phyloP scores from a whole-genome alignment of 35 echinoderm and acorn worm species.

The Diadema setosum region DNA sequence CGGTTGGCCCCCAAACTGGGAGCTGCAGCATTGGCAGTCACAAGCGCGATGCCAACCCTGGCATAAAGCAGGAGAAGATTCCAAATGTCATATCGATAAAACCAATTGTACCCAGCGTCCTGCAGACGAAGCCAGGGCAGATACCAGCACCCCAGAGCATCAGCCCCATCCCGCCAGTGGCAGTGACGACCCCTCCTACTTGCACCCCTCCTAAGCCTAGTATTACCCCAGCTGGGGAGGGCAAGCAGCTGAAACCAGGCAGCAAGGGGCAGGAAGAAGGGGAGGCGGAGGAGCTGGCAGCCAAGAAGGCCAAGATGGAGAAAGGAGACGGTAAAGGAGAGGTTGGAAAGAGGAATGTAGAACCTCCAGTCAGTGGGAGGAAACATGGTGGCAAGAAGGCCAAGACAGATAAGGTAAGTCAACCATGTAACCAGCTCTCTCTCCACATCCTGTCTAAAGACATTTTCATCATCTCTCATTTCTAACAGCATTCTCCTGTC shows the following conservation, averaged over 20 bases:
- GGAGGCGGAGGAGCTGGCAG: not conserved
- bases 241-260: not conserved
- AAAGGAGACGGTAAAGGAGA: slow-evolving; percentile 5
- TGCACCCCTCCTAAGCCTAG: not conserved
- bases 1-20: not conserved
- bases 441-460: not conserved
- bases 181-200: not conserved
- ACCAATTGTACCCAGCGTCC: not conserved
- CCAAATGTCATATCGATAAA: not conserved
- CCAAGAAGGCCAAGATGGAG: not conserved
- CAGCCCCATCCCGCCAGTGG: not conserved
- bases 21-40: not conserved
- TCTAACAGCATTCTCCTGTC: not conserved
- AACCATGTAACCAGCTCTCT: not conserved
- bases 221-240: not conserved
- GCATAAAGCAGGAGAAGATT: not conserved
- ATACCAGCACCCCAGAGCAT: not conserved
- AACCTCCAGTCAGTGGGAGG: not conserved
- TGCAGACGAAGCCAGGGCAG: not conserved
- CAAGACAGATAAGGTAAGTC: slow-evolving; percentile 82
- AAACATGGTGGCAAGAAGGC: slow-evolving; percentile 82
- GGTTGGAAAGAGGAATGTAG: slow-evolving; percentile 22
- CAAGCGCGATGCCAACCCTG: not conserved
- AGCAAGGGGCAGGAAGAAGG: not conserved
- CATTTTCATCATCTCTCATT: not conserved